Conservation (phyloP, 2,113 vertebrate species). For the Coturnix japonica region DNA sequence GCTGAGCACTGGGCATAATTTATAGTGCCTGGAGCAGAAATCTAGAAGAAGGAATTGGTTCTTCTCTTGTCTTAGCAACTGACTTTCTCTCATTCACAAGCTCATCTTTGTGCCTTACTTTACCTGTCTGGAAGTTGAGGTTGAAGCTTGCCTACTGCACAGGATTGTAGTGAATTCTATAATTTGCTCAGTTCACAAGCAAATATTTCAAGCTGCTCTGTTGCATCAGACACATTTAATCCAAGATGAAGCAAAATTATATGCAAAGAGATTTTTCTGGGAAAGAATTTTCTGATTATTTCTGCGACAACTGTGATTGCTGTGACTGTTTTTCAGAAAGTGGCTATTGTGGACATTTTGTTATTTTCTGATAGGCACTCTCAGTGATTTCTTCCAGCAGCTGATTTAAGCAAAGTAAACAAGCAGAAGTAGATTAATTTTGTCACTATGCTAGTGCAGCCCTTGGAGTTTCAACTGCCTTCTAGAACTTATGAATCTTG, state of each 20-base stretch:
- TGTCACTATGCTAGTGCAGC: background rate
- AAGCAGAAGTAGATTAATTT: background rate
- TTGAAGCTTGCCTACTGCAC: background rate
- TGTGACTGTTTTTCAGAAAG: background rate
- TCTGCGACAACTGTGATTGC: background rate
- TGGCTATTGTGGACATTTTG: background rate
- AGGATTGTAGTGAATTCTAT: background rate
- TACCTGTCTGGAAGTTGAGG: background rate
- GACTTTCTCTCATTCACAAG: background rate
- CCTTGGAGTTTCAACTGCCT: background rate
- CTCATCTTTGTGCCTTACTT: background rate
- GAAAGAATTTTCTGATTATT: background rate
- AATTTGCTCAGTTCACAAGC: background rate
- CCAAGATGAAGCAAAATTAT: background rate
- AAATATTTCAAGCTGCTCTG: background rate
- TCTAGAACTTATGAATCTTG: background rate
- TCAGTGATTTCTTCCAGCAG: background rate
- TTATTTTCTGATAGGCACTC: background rate
- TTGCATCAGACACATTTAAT: background rate
- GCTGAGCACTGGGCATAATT: background rate
- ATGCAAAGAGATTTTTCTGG: background rate
- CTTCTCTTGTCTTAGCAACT: background rate
- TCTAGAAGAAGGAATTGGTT: background rate
- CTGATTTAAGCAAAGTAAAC: background rate
- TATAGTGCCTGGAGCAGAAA: background rate